Evolutionary conservation across 2,797 vertebrate species (phyloP).

Genomic region (Sebastes itinus): DNA sequence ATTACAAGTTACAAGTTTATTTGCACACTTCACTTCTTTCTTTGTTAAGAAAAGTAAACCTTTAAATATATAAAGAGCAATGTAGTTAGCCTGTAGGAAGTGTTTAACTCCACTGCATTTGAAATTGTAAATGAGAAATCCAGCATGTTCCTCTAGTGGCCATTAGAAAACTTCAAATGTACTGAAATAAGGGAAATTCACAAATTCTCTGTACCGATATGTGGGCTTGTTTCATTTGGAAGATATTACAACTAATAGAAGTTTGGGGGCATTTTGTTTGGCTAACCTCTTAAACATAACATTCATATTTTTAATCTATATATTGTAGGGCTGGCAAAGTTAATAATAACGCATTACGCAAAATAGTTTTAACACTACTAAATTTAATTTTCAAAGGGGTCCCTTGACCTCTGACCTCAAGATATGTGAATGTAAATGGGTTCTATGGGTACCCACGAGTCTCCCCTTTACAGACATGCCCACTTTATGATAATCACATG

Average conservation of each 20-base stretch:
- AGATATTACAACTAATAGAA: not conserved
- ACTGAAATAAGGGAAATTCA: not conserved
- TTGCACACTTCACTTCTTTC: not conserved
- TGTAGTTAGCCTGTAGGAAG: not conserved
- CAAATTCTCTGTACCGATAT: not conserved
- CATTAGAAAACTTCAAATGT: not conserved
- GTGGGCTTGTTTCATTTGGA: not conserved
- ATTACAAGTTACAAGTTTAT: constrained; percentile 16
- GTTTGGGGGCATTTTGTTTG: not conserved
- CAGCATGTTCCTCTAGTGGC: not conserved
- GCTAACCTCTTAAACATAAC: not conserved
- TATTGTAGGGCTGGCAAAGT: no score
- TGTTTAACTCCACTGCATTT: not conserved
- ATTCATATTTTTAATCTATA: not conserved
- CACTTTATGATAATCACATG: no score
- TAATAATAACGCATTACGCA: no score
- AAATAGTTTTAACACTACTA: no score
- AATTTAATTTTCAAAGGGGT: no score
- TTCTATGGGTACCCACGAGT: no score
- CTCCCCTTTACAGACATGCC: no score
- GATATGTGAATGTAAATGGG: no score
- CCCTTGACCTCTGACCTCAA: no score
- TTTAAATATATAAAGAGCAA: not conserved
- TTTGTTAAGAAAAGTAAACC: not conserved
- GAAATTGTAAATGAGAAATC: not conserved